Conservation (phyloP, 2,797 vertebrate genomes). For the Xiphorhynchus erythropygius region DNA sequence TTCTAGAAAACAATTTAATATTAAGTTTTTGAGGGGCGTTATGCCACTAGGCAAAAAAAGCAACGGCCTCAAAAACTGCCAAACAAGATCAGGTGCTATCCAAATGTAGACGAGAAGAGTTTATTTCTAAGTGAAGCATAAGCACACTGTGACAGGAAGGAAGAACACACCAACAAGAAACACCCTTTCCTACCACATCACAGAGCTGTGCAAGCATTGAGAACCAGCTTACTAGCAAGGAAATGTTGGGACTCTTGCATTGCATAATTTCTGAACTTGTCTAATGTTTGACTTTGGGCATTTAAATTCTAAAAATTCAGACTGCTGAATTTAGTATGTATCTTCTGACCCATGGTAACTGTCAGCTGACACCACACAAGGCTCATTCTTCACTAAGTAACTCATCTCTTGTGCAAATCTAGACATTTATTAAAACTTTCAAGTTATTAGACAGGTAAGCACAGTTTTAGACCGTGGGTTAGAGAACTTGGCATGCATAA, state of each 20-base stretch:
- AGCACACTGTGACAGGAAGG: neutral
- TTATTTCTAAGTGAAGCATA: neutral
- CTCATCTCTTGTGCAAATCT: neutral
- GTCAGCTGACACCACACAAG: neutral
- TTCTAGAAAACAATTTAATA: conserved; percentile 10
- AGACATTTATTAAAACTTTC: neutral
- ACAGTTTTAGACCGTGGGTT: neutral
- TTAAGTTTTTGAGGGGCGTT: neutral
- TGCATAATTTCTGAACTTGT: neutral
- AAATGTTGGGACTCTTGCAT: neutral
- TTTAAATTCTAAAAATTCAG: neutral
- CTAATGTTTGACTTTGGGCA: neutral
- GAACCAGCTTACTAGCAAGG: neutral
- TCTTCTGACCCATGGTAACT: neutral
- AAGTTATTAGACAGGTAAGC: neutral
- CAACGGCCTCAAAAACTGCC: neutral
- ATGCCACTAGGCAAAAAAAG: neutral
- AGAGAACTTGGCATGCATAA: neutral
- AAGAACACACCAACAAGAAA: neutral
- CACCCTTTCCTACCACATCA: neutral
- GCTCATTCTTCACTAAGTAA: conserved; percentile 7
- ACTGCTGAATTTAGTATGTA: neutral
- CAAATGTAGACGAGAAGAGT: neutral
- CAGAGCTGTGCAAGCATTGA: neutral
- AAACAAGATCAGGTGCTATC: neutral